A percentile compares a stretch with the other conserved stretches of the same genome.
These are phyloP conservation scores for Colletes collaris DNA, from an alignment of 2,888 invertebrate genomes.

Conservation along the genomic window DNA sequence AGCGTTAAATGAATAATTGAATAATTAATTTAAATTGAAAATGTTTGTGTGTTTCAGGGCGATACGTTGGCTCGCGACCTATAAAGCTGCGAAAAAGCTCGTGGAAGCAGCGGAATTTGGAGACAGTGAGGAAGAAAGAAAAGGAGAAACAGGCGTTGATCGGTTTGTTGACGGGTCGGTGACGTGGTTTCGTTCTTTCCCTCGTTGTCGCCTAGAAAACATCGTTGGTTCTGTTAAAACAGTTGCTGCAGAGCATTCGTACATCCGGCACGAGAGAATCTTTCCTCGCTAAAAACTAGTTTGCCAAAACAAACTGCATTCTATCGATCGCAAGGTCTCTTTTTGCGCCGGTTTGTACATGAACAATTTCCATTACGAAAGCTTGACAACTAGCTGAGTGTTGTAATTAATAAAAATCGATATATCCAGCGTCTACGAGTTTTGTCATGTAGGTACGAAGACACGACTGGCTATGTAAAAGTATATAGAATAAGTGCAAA, in stretches of 20 bases:
- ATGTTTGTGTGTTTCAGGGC: constrained; percentile 86
- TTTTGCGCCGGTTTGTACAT: too few relatives aligned
- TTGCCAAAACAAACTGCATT: too few relatives aligned
- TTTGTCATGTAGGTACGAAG: neutral
- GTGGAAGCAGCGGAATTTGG: constrained; percentile 97
- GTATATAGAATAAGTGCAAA: constrained; percentile 2
- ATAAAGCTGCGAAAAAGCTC: constrained; percentile 98
- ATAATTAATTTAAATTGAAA: constrained; percentile 9
- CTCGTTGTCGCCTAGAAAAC: constrained; percentile 7
- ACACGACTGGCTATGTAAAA: neutral
- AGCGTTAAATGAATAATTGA: too few relatives aligned
- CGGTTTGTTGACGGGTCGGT: constrained; percentile 87
- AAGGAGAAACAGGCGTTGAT: constrained; percentile 96
- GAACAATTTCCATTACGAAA: neutral
- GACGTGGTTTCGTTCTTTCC: constrained; percentile 54
- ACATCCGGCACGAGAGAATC: neutral
- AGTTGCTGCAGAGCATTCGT: neutral
- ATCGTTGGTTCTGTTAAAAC: constrained; percentile 7
- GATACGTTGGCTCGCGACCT: constrained; percentile 99
- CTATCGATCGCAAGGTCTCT: too few relatives aligned
- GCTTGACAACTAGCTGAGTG: neutral
- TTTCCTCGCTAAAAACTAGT: too few relatives aligned
- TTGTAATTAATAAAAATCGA: too few relatives aligned
- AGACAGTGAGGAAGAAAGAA: constrained; percentile 97
- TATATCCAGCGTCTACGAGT: neutral